Conservation (phyloP, 2,888 invertebrate genomes). For the Lycophotia porphyrea region DNA sequence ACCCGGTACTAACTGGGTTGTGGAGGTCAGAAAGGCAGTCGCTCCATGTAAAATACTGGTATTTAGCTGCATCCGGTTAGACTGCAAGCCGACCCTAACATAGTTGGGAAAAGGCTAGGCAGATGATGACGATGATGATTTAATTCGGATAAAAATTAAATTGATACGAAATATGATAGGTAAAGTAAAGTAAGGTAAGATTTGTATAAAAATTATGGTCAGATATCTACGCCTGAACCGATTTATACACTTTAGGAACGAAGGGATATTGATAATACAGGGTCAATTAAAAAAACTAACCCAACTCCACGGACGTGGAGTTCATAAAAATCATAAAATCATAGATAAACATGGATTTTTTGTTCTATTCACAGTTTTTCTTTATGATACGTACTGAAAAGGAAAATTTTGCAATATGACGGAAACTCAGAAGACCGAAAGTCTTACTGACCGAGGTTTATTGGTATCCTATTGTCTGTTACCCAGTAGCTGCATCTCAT, state of each 20-base stretch:
- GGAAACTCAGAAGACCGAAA: background rate
- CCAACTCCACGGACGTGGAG: background rate
- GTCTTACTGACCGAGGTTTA: background rate
- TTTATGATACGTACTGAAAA: background rate
- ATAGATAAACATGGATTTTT: no score
- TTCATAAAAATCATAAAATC: no score
- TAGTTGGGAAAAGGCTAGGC: no score
- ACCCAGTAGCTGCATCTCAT: background rate
- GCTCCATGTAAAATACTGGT: no score
- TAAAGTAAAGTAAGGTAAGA: background rate
- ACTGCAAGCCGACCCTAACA: no score
- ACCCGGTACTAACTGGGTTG: no score
- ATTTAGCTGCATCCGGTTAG: no score
- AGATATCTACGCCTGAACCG: background rate
- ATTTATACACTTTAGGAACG: background rate
- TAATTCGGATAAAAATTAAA: conserved; percentile 17
- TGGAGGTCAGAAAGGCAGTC: no score
- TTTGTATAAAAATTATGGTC: background rate
- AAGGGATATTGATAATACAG: background rate
- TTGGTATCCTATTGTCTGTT: background rate
- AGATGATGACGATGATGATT: no score
- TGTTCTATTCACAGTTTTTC: background rate
- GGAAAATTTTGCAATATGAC: background rate
- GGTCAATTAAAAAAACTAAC: background rate
- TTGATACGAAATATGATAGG: background rate